Conservation (phyloP, 2,797 vertebrate genomes). For the Antennarius maculatus region DNA sequence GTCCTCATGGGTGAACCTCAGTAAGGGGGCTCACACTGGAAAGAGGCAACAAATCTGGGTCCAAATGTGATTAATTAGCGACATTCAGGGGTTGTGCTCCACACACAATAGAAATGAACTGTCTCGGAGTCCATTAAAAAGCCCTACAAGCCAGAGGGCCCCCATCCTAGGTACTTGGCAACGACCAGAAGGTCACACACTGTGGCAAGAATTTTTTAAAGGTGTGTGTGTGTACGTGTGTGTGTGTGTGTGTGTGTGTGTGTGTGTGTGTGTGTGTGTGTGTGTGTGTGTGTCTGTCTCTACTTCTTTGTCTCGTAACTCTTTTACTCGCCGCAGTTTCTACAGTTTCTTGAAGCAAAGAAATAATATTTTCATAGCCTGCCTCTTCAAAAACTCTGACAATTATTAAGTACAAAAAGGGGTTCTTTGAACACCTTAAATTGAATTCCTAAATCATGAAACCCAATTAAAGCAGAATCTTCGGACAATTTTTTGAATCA, state of each 20-base stretch:
- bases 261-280: not conserved
- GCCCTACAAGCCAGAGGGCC: slow-evolving; percentile 78
- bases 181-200: slow-evolving; percentile 67
- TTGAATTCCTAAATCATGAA: slow-evolving; percentile 65
- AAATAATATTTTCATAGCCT: slow-evolving; percentile 63
- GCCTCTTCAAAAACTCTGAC: slow-evolving; percentile 47
- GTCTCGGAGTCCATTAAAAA: slow-evolving; percentile 87
- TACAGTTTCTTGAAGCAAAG: slow-evolving; percentile 37
- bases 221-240: slow-evolving; percentile 19
- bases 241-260: not conserved
- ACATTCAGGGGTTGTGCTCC: slow-evolving; percentile 84
- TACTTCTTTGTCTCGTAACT: too few species aligned
- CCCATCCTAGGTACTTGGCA: slow-evolving; percentile 76
- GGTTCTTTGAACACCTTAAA: slow-evolving; percentile 54
- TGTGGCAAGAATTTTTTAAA: slow-evolving; percentile 68
- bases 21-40: slow-evolving; percentile 78
- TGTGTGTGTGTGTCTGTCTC: not conserved
- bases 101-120: slow-evolving; percentile 89
- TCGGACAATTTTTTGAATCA: slow-evolving; percentile 21
- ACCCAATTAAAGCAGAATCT: slow-evolving; percentile 52
- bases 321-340: too few species aligned
- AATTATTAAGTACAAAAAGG: slow-evolving; percentile 58
- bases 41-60: slow-evolving; percentile 82
- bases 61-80: slow-evolving; percentile 94
- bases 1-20: slow-evolving; percentile 84